Conservation (phyloP, 2,797 vertebrate genomes). For the Prunella strophiata region DNA sequence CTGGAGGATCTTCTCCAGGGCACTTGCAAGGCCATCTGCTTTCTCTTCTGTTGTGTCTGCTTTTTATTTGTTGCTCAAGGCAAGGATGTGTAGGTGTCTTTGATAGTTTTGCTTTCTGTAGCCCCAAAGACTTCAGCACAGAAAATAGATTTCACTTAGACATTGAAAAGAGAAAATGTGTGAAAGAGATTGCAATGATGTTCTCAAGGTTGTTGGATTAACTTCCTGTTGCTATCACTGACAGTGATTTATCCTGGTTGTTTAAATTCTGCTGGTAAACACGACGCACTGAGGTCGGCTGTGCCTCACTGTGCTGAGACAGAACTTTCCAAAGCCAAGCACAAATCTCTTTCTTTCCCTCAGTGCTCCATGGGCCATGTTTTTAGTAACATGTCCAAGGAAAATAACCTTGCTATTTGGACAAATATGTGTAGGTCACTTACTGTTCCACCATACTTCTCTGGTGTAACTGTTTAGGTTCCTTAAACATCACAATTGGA, state of each 20-base stretch:
- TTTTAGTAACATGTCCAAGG: background rate
- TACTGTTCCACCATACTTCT: background rate
- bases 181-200: conserved; percentile 44
- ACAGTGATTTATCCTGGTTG: conserved; percentile 58
- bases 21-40: conserved; percentile 33
- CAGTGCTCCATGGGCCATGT: background rate
- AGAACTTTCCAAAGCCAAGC: conserved; percentile 18
- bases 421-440: background rate
- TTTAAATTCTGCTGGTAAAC: conserved; percentile 55
- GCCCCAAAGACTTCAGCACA: background rate
- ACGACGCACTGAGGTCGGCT: background rate
- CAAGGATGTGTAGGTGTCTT: background rate
- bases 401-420: background rate
- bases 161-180: conserved; percentile 29
- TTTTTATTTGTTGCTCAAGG: conserved; percentile 16
- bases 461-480: background rate
- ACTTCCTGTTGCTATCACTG: conserved; percentile 37
- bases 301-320: background rate
- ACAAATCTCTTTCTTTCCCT: background rate
- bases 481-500: background rate
- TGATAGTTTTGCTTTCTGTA: conserved; percentile 31
- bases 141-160: conserved; percentile 29
- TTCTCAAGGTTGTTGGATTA: conserved; percentile 53
- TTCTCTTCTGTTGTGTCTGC: conserved; percentile 22
- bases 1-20: background rate